A percentile compares a stretch with the other conserved stretches of the same genome.
These are phyloP conservation scores for Mareca penelope DNA, from an alignment of 2,797 vertebrate species.

Conservation along the genomic window DNA sequence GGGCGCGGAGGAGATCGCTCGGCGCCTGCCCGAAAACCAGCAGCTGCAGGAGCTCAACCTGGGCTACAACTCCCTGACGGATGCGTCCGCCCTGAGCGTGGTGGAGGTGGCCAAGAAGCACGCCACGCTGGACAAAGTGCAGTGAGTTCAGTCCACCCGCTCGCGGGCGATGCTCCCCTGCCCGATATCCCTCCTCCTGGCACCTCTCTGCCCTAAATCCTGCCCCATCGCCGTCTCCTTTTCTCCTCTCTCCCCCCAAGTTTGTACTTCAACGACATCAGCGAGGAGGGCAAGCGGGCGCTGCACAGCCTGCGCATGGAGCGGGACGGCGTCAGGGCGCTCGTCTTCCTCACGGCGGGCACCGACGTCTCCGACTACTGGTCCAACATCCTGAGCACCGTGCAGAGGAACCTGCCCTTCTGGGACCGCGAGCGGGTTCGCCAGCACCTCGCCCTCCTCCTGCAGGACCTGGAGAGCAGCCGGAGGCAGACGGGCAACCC, in stretches of 20 bases:
- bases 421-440: conserved; percentile 85
- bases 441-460: conserved; percentile 87
- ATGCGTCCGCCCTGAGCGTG: conserved; percentile 83
- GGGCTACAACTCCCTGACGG: conserved; percentile 92
- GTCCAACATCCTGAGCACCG: conserved; percentile 88
- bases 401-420: conserved; percentile 85
- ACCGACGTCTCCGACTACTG: conserved; percentile 88
- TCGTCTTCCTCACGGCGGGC: conserved; percentile 91
- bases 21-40: conserved; percentile 78
- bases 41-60: conserved; percentile 90
- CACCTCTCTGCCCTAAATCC: background rate
- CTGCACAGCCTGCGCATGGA: conserved; percentile 78
- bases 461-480: conserved; percentile 91
- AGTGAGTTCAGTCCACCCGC: conserved; percentile 82
- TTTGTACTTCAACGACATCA: conserved; percentile 94
- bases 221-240: background rate
- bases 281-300: conserved; percentile 84
- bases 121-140: conserved; percentile 86
- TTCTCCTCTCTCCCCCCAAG: conserved; percentile 66
- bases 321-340: conserved; percentile 79
- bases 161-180: too few species aligned
- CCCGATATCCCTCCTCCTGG: accelerated
- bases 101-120: conserved; percentile 89
- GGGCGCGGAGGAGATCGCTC: conserved; percentile 81
- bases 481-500: conserved; percentile 85